These are phyloP conservation scores for Rhopalosiphum maidis DNA, from an alignment of 1,140 invertebrate species.

Conservation along the genomic window DNA sequence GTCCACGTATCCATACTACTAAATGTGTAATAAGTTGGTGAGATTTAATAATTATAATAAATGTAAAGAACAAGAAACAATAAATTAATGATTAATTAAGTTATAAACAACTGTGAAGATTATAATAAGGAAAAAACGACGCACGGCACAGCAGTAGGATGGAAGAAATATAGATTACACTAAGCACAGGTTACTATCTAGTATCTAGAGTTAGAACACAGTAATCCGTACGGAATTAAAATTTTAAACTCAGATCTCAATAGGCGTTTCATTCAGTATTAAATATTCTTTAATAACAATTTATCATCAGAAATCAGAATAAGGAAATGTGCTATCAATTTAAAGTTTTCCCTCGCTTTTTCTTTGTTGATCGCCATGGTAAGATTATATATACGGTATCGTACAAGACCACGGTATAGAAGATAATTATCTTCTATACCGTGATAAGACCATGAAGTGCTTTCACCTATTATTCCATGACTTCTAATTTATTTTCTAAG, in stretches of 20 bases:
- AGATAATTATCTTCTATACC: too few species aligned
- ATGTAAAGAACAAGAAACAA: not conserved
- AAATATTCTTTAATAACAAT: too few species aligned
- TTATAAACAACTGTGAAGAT: too few species aligned
- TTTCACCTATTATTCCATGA: too few species aligned
- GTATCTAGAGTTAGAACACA: too few species aligned
- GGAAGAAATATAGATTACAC: not conserved
- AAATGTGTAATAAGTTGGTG: not conserved
- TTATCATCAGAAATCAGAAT: too few species aligned
- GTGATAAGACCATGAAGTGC: too few species aligned
- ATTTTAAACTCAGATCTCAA: not conserved
- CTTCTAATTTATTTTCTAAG: too few species aligned
- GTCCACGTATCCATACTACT: constrained; percentile 38
- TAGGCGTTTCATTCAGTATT: not conserved
- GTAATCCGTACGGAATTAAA: too few species aligned
- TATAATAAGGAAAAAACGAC: not conserved
- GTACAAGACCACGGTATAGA: too few species aligned
- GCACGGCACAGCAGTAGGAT: not conserved
- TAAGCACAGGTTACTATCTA: not conserved
- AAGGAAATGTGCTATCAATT: not conserved
- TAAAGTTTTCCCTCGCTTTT: constrained; percentile 22
- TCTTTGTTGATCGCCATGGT: not conserved
- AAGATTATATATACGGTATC: not conserved
- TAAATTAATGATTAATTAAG: not conserved
- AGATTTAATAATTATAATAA: not conserved